These are phyloP conservation scores for Polydrusus tereticollis DNA, from an alignment of 2,888 invertebrate species.

Conservation along the genomic window DNA sequence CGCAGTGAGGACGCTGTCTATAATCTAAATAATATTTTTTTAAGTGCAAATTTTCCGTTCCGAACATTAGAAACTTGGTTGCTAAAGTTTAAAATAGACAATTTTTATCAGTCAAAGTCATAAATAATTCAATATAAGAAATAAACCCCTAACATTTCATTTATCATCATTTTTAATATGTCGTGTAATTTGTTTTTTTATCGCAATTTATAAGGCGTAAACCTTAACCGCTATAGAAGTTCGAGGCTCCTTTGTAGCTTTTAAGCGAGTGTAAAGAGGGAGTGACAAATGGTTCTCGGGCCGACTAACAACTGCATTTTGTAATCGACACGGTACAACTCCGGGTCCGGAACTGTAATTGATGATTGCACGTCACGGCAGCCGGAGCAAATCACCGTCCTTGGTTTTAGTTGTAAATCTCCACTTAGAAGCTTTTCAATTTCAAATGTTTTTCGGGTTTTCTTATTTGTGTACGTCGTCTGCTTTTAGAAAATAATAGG, in stretches of 20 bases:
- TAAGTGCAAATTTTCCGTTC: too few relatives aligned
- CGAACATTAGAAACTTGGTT: too few relatives aligned
- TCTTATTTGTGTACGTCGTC: not conserved
- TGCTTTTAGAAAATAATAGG: too few relatives aligned
- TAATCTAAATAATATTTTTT: too few relatives aligned
- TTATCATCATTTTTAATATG: not conserved
- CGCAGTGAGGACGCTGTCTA: too few relatives aligned
- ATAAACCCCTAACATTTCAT: too few relatives aligned
- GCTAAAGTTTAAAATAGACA: too few relatives aligned
- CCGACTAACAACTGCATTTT: slow-evolving; percentile 56
- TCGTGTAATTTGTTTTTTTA: not conserved
- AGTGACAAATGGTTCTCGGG: slow-evolving; percentile 58
- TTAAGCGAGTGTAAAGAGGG: slow-evolving; percentile 53
- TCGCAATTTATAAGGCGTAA: not conserved
- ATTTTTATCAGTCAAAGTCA: too few relatives aligned
- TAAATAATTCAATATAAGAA: too few relatives aligned
- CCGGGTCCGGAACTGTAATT: slow-evolving; percentile 34
- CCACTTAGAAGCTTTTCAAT: not conserved
- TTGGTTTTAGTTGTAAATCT: slow-evolving; percentile 18
- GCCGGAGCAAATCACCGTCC: slow-evolving; percentile 19
- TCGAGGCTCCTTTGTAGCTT: slow-evolving; percentile 50
- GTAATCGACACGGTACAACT: slow-evolving; percentile 52
- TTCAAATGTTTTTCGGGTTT: not conserved
- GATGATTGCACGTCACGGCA: slow-evolving; percentile 31
- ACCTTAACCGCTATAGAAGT: slow-evolving; percentile 2